Base-by-base conservation (phyloP, 35 echinoderm and acorn worm species). In the Ophioderma brevispina region DNA sequence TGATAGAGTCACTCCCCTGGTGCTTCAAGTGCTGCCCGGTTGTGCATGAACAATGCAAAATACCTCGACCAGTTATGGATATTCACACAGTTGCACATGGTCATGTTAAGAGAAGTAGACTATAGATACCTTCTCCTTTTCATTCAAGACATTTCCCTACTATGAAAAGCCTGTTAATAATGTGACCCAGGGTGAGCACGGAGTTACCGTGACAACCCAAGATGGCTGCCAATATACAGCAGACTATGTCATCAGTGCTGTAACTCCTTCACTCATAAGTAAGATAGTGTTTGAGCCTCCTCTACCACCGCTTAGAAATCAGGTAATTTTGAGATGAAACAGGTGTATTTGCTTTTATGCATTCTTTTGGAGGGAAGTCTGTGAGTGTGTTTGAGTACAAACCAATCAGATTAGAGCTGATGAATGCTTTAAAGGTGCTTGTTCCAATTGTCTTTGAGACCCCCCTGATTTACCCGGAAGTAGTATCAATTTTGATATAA, bases 321-420 rank as follows among this genome's bases (percentile, higher is more conserved):
- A 95, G 93, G 93, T 95, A 55, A 87, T 63, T 40, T 40, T 76
- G n/a, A n/a, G n/a, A n/a, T n/a, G n/a, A n/a, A n/a, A n/a, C n/a
- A n/a, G n/a, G n/a, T n/a, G n/a, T n/a, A n/a, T n/a, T n/a, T n/a
- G n/a, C n/a, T n/a, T n/a, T n/a, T n/a, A n/a, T n/a, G n/a, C n/a
- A n/a, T n/a, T n/a, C n/a, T n/a, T n/a, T n/a, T n/a, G n/a, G n/a
- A n/a, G n/a, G n/a, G n/a, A n/a, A n/a, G n/a, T n/a, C n/a, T n/a
- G n/a, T n/a, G n/a, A n/a, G n/a, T n/a, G n/a, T n/a, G n/a, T n/a
- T n/a, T n/a, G n/a, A n/a, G n/a, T n/a, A n/a, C n/a, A n/a, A n/a
- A n/a, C n/a, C n/a, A n/a, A n/a, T n/a, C n/a, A n/a, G n/a, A n/a
- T n/a, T n/a, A n/a, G n/a, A n/a, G n/a, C n/a, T n/a, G n/a, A n/a